Base-by-base conservation (phyloP, 2,888 invertebrate species). In the Hyposoter didymator region DNA sequence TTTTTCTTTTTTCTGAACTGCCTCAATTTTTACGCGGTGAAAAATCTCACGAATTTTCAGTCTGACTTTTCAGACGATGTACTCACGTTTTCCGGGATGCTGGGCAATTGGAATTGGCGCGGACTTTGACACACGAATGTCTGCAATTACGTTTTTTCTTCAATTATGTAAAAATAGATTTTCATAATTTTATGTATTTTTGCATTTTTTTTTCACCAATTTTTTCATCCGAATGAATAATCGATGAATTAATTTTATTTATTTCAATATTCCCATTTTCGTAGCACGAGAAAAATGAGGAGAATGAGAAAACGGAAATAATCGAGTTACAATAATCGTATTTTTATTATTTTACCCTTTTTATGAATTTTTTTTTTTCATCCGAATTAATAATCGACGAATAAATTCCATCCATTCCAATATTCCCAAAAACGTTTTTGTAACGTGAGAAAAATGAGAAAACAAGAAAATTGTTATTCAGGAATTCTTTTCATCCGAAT, bases 11-110 rank as follows among this genome's bases (percentile, higher is more conserved):
- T 74, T 49, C 62, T 19, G 35, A 35, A 35, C 39, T 8, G 39
- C 8, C 39, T 39, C 39, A 39, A 39, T 39, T 52, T 19, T 35
- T 43, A 55, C 32, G 6, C n/a, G 49, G 66, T 2, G 19, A 67
- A 28, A 80, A 83, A 52, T 22, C 28, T 28, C 28, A 5, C 28
- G 4, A 28, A 28, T 14, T 1, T 59, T 59, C 1, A 28, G 6
- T 5, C 1, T 28, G 12, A 59, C 4, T 14, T 28, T 28, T 28
- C 14, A 59, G 59, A 2, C 28, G 59, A 14, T 28, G 4, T 88
- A 96, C 97, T 96, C 94, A 98, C 99, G 95, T 99, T 99, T 94
- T 98, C 98, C 78, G 99, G 99, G 95, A 99, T 98, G 94, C 97
- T 98, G 28, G 99, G 99, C 90, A 99, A 95, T 92, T 97, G 97